phyloP scores from a whole-genome alignment of 1,140 invertebrate species.

The Drosophila pseudoananassae region DNA sequence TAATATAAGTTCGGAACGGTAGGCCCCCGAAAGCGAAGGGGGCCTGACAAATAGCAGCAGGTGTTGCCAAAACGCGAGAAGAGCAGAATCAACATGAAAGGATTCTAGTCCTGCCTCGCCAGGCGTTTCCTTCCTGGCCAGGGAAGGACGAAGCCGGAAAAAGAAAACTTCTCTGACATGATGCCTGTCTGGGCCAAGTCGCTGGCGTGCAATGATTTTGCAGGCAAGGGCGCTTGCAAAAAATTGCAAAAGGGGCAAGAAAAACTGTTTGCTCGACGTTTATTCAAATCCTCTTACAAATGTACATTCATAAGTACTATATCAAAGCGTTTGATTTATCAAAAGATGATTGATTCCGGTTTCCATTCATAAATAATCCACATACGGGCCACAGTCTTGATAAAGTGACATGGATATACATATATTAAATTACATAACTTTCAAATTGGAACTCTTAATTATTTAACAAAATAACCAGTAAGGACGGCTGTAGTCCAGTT shows the following conservation, averaged over 20 bases:
- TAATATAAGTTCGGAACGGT: constrained; percentile 35
- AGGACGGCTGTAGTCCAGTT: too few species aligned
- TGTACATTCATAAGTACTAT: background rate
- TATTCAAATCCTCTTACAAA: background rate
- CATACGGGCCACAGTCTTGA: too few species aligned
- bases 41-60: constrained; percentile 60
- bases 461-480: too few species aligned
- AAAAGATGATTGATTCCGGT: background rate
- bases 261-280: background rate
- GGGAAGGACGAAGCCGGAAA: constrained; percentile 7
- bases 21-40: background rate
- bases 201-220: constrained; percentile 13
- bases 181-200: constrained; percentile 46
- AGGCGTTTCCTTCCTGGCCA: constrained; percentile 2
- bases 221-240: background rate
- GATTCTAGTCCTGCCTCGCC: constrained; percentile 21
- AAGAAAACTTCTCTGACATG: constrained; percentile 26
- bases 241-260: background rate
- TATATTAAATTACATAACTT: too few species aligned
- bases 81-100: constrained; percentile 51
- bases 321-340: background rate
- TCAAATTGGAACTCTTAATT: too few species aligned
- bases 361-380: background rate
- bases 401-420: too few species aligned
- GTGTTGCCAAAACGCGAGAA: constrained; percentile 49